Base-by-base conservation (phyloP, 2,797 vertebrate species). In the Danio kyathit region DNA sequence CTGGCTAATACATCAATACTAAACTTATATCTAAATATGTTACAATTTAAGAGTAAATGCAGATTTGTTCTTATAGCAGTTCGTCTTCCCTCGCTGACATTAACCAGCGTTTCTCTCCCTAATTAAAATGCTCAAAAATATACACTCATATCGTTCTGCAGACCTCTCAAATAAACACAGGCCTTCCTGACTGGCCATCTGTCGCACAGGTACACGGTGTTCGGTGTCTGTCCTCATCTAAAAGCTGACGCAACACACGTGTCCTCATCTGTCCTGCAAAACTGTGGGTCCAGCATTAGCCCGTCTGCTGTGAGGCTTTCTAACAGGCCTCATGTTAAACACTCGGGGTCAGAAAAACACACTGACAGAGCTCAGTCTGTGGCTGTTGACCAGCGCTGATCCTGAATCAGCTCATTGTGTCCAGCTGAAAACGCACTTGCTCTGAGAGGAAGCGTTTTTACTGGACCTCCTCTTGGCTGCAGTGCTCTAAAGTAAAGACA, bases 391-490 rank as follows among this genome's bases (percentile, higher is more conserved):
- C 92, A 91, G 88, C 92, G 14, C 49, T 52, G 49, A 52, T 73
- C 75, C 89, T 94, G 91, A 94, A 94, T 94, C 88, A 86, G 90
- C 85, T 79, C 90, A 93, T 94, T 93, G 92, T 90, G 85, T 56
- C 84, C 76, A 80, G 81, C 85, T 87, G 85, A 81, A 87, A 89
- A 87, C 71, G 78, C 84, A 84, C 82, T 43, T 52, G 40, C 76
- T 76, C 41, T 2, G 16, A 71, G 56, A 87, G 82, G 48, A 87
- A 89, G 84, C 87, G 79, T 90, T 92, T 92, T 92, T 89, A 91
- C 88, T 89, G 88, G 86, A 86, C 88, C 2, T 40, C 76, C 12
- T 48, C 87, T 86, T 86, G 84, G 88, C 91, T 76, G 83, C 81
- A 85, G 80, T 79, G 57, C 85, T 88, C 85, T 89, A 90, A 89